Percentiles rank a stretch among this genome's conserved stretches.
Evolutionary conservation across 2,888 invertebrate species (phyloP).

Genomic region (Apeira syringaria): DNA sequence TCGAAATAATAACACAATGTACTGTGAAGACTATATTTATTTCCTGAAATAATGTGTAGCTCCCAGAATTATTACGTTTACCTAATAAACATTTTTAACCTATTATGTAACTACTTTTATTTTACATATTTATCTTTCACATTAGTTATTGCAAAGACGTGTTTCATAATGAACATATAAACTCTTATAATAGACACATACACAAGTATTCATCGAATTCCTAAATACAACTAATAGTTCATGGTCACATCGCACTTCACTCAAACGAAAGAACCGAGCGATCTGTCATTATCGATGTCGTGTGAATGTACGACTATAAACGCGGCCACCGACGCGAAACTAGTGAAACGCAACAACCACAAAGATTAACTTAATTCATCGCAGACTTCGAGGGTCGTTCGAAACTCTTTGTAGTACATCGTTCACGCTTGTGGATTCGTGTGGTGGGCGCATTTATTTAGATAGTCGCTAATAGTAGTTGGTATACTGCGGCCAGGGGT

Average conservation of each 20-base stretch:
- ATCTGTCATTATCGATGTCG: too few relatives aligned
- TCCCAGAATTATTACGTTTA: constrained; percentile 45
- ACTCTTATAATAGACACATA: constrained; percentile 8
- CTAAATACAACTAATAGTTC: constrained; percentile 8
- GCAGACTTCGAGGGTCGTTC: neutral
- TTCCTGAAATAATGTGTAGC: constrained; percentile 51
- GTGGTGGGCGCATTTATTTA: constrained; percentile 9
- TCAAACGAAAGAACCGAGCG: neutral
- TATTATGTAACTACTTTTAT: constrained; percentile 20
- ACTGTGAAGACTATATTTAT: constrained; percentile 55
- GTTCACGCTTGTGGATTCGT: constrained; percentile 4
- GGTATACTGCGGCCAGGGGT: constrained; percentile 76
- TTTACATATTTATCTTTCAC: constrained; percentile 6
- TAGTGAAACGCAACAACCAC: constrained; percentile 2
- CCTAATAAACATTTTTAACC: constrained; percentile 47
- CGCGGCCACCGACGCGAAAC: constrained; percentile 7
- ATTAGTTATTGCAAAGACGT: neutral
- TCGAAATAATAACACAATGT: constrained; percentile 38
- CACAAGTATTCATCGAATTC: constrained; percentile 22
- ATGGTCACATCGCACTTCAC: constrained; percentile 1
- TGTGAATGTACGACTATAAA: constrained; percentile 7
- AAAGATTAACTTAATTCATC: neutral
- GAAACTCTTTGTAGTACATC: too few relatives aligned
- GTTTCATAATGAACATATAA: neutral
- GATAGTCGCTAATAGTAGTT: constrained; percentile 68